phyloP scores from a whole-genome alignment of 2,888 invertebrate genomes.

The Didymodactylos carnosus region DNA sequence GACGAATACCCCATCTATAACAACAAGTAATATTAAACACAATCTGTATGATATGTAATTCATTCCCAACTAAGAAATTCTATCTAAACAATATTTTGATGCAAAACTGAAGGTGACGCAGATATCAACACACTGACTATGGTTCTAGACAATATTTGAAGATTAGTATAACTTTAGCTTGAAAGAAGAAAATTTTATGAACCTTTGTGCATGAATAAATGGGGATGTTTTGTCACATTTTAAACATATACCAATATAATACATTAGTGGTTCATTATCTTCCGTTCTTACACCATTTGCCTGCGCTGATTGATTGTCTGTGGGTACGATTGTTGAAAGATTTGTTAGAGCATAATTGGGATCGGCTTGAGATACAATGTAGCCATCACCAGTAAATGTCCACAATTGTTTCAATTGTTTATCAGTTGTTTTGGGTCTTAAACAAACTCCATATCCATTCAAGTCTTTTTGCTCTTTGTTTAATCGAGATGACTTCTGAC shows the following conservation, averaged over 20 bases:
- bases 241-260: neutral
- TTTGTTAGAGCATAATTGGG: neutral
- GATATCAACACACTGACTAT: too few relatives aligned
- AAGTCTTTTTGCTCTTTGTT: neutral
- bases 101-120: too few relatives aligned
- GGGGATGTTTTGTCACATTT: neutral
- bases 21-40: neutral
- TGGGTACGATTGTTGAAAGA: neutral
- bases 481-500: neutral
- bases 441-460: neutral
- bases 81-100: too few relatives aligned
- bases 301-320: neutral
- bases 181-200: neutral
- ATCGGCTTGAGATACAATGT: neutral
- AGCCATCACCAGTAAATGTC: neutral
- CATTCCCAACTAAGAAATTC: too few relatives aligned
- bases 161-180: too few relatives aligned
- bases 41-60: too few relatives aligned
- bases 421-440: neutral
- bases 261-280: neutral
- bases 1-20: constrained; percentile 31
- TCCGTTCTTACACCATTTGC: neutral
- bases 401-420: neutral
- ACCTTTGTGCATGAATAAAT: neutral
- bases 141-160: too few relatives aligned